phyloP scores from a whole-genome alignment of 2,888 invertebrate species.

The Tetramorium bicarinatum region DNA sequence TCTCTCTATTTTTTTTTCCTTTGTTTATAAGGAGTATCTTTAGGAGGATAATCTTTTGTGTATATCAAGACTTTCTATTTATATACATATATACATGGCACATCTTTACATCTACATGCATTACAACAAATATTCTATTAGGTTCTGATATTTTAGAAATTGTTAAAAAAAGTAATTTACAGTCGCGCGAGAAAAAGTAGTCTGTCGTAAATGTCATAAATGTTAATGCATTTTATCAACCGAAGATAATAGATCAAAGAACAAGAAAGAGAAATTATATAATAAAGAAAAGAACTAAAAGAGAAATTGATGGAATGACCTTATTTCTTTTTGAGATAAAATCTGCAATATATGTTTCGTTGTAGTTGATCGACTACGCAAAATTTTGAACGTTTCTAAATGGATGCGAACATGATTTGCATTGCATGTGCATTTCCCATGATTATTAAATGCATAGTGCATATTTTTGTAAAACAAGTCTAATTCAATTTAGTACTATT shows the following conservation, averaged over 20 bases:
- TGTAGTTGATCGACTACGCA: background rate
- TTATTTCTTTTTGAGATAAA: background rate
- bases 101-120: background rate
- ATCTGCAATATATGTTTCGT: background rate
- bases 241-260: background rate
- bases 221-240: background rate
- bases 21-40: background rate
- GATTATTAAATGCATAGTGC: background rate
- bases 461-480: background rate
- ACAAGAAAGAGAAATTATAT: background rate
- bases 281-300: background rate
- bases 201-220: background rate
- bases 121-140: background rate
- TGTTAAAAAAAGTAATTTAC: constrained; percentile 7
- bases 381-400: background rate
- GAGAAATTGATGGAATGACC: background rate
- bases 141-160: background rate
- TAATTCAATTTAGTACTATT: constrained; percentile 1
- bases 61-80: background rate
- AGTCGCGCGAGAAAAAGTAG: background rate
- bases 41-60: constrained; percentile 4
- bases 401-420: background rate
- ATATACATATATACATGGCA: background rate
- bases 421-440: background rate
- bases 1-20: background rate